Conservation (phyloP, 2,113 vertebrate genomes). For the Calidris pygmaea region DNA sequence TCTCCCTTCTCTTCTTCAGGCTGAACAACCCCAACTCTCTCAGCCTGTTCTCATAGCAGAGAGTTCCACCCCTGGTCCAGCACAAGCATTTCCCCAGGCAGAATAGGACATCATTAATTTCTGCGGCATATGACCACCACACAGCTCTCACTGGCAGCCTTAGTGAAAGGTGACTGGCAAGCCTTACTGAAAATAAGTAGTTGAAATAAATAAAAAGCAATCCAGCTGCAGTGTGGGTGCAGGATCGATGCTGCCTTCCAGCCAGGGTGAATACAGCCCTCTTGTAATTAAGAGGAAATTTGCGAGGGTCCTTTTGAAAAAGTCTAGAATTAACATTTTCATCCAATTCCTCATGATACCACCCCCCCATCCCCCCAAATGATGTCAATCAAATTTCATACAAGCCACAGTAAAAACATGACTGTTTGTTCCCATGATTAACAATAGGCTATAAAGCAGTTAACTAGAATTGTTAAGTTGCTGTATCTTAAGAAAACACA, state of each 20-base stretch:
- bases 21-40: background rate
- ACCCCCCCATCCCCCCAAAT: too few species aligned
- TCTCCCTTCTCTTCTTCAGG: background rate
- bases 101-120: background rate
- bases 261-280: background rate
- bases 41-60: background rate
- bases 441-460: background rate
- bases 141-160: background rate
- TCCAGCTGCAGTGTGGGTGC: accelerated
- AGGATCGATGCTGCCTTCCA: background rate
- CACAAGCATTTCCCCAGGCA: background rate
- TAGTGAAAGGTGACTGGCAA: background rate
- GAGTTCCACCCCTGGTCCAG: background rate
- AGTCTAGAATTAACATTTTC: background rate
- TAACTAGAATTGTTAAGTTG: background rate
- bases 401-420: background rate
- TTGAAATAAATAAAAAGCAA: background rate
- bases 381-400: background rate
- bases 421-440: accelerated
- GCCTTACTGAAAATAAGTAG: background rate
- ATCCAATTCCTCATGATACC: background rate
- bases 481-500: background rate
- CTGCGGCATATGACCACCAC: background rate
- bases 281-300: too few species aligned
- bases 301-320: background rate